A percentile compares a stretch with the other conserved stretches of the same genome.
phyloP scores from a whole-genome alignment of 2,888 invertebrate species.

The Electrophaes corylata region DNA sequence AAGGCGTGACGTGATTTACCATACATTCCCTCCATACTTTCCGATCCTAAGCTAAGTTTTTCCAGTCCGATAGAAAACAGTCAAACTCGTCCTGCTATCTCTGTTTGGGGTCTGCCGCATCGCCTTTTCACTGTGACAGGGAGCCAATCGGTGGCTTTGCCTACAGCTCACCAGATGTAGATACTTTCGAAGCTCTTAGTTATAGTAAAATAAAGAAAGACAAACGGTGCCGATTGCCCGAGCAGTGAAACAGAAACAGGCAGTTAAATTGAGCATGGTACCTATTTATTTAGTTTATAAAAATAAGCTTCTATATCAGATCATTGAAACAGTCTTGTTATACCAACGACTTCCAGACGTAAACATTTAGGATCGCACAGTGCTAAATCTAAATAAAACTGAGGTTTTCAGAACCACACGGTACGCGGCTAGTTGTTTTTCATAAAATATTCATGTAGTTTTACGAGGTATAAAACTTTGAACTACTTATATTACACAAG shows the following conservation, averaged over 20 bases:
- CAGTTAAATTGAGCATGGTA: neutral
- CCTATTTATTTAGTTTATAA: constrained; percentile 14
- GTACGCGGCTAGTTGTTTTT: constrained; percentile 26
- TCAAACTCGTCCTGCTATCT: too few species aligned
- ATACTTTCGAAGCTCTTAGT: too few species aligned
- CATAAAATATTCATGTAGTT: constrained; percentile 1
- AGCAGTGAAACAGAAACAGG: neutral
- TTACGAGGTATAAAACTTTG: constrained; percentile 1
- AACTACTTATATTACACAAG: neutral
- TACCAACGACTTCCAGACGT: constrained; percentile 58
- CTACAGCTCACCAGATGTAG: too few species aligned
- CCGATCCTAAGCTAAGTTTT: too few species aligned
- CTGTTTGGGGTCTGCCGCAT: too few species aligned
- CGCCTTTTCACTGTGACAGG: too few species aligned
- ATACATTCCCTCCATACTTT: too few species aligned
- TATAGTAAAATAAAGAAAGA: too few species aligned
- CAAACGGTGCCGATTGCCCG: neutral
- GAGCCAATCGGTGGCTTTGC: too few species aligned
- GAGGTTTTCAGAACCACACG: constrained; percentile 28
- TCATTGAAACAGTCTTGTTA: constrained; percentile 33
- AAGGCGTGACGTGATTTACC: too few species aligned
- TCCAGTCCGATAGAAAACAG: too few species aligned
- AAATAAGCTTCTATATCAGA: constrained; percentile 33
- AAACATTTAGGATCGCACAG: constrained; percentile 54
- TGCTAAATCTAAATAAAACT: constrained; percentile 54